Percentiles rank a stretch among this genome's conserved stretches.
These are phyloP conservation scores for Trididemnum nubilum DNA, from an alignment of 23 tunicate species.

Conservation along the genomic window DNA sequence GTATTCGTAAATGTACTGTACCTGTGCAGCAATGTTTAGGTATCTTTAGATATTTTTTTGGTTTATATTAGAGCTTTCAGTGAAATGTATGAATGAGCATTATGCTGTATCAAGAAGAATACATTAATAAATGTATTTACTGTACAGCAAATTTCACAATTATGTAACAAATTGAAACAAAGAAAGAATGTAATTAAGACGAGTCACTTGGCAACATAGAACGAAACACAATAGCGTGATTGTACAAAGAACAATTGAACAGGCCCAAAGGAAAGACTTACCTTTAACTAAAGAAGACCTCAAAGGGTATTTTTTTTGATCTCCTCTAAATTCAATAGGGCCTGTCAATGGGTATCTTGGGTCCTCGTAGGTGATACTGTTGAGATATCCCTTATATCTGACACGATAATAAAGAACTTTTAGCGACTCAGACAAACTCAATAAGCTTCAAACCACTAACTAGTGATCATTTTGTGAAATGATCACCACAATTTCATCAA, in stretches of 20 bases:
- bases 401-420: slow-evolving; percentile 4
- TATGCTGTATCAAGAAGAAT: too few species aligned
- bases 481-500: neutral
- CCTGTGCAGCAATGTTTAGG: too few species aligned
- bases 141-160: neutral
- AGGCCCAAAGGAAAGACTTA: slow-evolving; percentile 34
- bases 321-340: slow-evolving; percentile 65
- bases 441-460: too few species aligned
- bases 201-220: slow-evolving; percentile 5
- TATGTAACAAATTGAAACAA: neutral
- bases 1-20: too few species aligned
- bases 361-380: slow-evolving; percentile 55
- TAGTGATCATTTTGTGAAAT: neutral
- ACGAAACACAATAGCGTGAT: neutral
- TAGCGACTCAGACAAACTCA: neutral
- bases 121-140: neutral
- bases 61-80: too few species aligned
- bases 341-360: slow-evolving; percentile 87
- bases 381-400: slow-evolving; percentile 64
- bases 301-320: slow-evolving; percentile 60
- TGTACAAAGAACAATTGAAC: neutral
- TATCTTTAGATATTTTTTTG: too few species aligned
- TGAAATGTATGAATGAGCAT: too few species aligned
- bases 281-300: slow-evolving; percentile 81
- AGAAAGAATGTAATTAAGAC: neutral